Percentiles rank a stretch among this genome's conserved stretches.
Conservation (phyloP, 2,888 invertebrate species). For the Drosophila anceps region DNA sequence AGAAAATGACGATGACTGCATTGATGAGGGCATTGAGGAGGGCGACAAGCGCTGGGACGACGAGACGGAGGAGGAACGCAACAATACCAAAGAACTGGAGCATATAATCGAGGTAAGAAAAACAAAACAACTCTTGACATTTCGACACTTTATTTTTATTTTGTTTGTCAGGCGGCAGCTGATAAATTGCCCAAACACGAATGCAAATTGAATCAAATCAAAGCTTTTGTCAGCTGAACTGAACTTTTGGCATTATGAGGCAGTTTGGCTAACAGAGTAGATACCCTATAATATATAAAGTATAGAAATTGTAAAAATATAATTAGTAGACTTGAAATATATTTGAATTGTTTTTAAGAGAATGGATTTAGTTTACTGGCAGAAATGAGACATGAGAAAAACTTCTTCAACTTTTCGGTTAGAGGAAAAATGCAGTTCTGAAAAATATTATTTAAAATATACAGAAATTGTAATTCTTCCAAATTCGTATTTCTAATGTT, state of each 20-base stretch:
- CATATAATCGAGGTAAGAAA: constrained; percentile 84
- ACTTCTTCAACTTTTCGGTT: too few relatives aligned
- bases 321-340: background rate
- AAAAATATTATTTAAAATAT: too few relatives aligned
- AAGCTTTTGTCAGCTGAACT: constrained; percentile 41
- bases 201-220: constrained; percentile 67
- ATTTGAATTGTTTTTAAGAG: too few relatives aligned
- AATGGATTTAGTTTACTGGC: background rate
- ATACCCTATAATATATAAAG: constrained; percentile 38
- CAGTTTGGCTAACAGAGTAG: constrained; percentile 17
- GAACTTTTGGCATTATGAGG: constrained; percentile 45
- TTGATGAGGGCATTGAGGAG: constrained; percentile 94
- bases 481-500: too few relatives aligned
- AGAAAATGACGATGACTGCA: constrained; percentile 95
- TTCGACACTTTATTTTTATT: constrained; percentile 51
- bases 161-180: constrained; percentile 38
- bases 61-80: constrained; percentile 87
- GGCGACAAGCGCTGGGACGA: constrained; percentile 87
- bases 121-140: constrained; percentile 56
- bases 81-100: constrained; percentile 86
- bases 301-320: background rate
- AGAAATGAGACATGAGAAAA: background rate
- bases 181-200: constrained; percentile 62
- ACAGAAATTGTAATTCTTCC: too few relatives aligned
- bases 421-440: too few relatives aligned